These are phyloP conservation scores for Enteromius mattozi DNA, from an alignment of 2,797 vertebrate species.

Conservation along the genomic window DNA sequence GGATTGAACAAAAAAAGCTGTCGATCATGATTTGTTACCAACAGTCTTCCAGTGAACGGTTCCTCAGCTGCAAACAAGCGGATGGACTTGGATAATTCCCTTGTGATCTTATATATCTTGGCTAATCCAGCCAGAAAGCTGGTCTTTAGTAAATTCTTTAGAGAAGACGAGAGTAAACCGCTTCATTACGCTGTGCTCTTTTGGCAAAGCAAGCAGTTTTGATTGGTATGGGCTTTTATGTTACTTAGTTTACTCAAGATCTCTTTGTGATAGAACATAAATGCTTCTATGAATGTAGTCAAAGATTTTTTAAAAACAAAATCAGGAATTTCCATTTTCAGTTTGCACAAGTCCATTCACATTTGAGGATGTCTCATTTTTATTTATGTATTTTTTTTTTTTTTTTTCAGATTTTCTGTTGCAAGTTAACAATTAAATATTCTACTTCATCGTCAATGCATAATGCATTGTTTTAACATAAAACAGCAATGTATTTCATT, in stretches of 20 bases:
- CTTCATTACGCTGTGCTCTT: not conserved
- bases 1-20: not conserved
- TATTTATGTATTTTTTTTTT: not conserved
- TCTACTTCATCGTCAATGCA: constrained; percentile 13
- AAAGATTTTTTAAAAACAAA: not conserved
- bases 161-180: not conserved
- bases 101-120: constrained; percentile 21
- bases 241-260: constrained; percentile 1
- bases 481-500: constrained; percentile 14
- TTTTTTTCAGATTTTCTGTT: constrained; percentile 34
- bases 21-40: not conserved
- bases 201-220: not conserved
- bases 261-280: not conserved
- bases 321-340: not conserved
- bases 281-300: not conserved
- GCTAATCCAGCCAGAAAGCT: constrained; percentile 33
- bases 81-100: constrained; percentile 10
- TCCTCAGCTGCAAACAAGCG: not conserved
- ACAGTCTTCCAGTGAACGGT: constrained; percentile 5
- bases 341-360: constrained; percentile 7
- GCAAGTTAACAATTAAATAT: constrained; percentile 20
- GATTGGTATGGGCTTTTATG: not conserved
- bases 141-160: not conserved
- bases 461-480: constrained; percentile 2
- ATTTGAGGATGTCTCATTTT: not conserved